phyloP scores from a whole-genome alignment of 2,113 vertebrate genomes.

The Chauna torquata region DNA sequence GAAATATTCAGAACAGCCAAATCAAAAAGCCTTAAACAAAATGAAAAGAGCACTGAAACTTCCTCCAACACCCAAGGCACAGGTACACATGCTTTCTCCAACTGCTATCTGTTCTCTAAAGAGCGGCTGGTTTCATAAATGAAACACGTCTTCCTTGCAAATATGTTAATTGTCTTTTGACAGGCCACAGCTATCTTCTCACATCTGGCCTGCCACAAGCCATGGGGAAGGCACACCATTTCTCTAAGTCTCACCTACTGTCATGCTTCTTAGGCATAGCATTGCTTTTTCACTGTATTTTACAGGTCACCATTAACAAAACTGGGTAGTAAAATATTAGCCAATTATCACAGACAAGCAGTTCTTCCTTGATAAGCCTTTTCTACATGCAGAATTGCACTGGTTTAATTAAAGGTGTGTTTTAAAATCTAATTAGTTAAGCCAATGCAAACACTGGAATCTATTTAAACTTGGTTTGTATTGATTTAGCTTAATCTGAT shows the following conservation, averaged over 20 bases:
- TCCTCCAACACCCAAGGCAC: not conserved
- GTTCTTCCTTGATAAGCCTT: not conserved
- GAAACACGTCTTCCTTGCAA: conserved; percentile 46
- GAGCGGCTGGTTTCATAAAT: conserved; percentile 24
- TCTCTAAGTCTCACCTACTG: not conserved
- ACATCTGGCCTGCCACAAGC: not conserved
- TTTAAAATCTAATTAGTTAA: conserved; percentile 37
- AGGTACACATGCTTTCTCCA: conserved; percentile 52
- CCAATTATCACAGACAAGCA: not conserved
- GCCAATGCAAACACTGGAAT: not conserved
- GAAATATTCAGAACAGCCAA: conserved; percentile 37
- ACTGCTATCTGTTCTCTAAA: not conserved
- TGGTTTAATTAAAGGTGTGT: not conserved
- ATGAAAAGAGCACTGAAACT: not conserved
- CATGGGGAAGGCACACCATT: not conserved
- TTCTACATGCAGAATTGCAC: not conserved
- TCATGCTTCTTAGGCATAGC: not conserved
- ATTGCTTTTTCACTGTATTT: not conserved
- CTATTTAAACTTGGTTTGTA: conserved; percentile 8
- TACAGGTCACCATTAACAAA: not conserved
- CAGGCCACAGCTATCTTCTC: conserved; percentile 6
- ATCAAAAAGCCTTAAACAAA: conserved; percentile 1
- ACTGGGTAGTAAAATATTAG: not conserved
- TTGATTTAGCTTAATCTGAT: conserved; percentile 32
- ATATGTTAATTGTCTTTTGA: conserved; percentile 32